Evolutionary conservation across 2,888 invertebrate species (phyloP), one percentile per base, ranked within the genome.

Genomic region (Plagiodera versicolora): DNA sequence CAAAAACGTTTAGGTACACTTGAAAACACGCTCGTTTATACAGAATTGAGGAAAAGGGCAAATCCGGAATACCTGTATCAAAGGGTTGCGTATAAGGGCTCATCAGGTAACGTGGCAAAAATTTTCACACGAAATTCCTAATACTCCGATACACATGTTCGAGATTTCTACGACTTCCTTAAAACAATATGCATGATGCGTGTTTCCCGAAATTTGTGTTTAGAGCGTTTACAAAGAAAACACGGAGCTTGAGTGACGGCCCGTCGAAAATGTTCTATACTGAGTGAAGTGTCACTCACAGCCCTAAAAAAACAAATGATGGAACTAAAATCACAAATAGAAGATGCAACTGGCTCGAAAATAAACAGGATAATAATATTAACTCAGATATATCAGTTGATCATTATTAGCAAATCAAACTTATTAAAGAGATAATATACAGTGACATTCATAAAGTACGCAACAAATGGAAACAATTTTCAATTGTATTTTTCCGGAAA

Each of bases 241-340:
- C 52, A 52, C 24, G 39, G 24, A 35, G 52, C 4, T 39, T 39
- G 32, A 39, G 24, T 24, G 52, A 52, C 52, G 20, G 52, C 52
- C 35, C 48, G 30, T 52, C 46, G 14, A 49, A 52, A 24, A 51
- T 44, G 20, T 16, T 14, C 30, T 54, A 47, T 32, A 30, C 17
- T 51, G 48, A 48, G 24, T 51, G 60, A 49, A 50, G 60, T 56
- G 56, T 56, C 54, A 56, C 45, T 60, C 60, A 56, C 55, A 52
- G 48, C 56, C 60, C 60, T 60, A 51, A 56, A 55, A 56, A 51
- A 60, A 60, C 60, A 60, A 60, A 56, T 47, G 49, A 51, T 45
- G 49, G 49, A 51, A 60, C 49, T 28, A 57, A 50, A 57, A 57
- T 50, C 39, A 50, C 56, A 57, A 17, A 57, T 57, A 50, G 39